These are phyloP conservation scores for Sanderia malayensis DNA, from an alignment of 30 jellyfish, hydroid and myxozoan species.

Conservation along the genomic window DNA sequence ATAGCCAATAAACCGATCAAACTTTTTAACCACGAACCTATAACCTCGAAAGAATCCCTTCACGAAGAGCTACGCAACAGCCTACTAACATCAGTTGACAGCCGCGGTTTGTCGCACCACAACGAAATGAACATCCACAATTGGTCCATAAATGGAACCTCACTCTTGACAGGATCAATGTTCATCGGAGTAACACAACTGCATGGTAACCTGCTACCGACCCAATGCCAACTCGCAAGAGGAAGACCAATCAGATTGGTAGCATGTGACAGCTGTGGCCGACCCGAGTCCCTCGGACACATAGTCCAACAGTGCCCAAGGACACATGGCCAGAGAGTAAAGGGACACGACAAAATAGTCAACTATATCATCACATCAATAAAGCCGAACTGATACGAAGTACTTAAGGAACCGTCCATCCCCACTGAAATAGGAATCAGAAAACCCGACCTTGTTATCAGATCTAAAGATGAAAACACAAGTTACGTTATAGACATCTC, in stretches of 20 bases:
- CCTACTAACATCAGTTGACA: no score
- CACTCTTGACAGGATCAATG: background rate
- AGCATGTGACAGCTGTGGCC: background rate
- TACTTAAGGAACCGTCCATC: background rate
- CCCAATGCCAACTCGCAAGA: background rate
- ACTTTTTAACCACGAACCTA: no score
- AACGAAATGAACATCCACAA: no score
- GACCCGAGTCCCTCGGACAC: background rate
- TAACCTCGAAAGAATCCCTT: no score
- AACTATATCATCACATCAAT: background rate
- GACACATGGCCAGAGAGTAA: background rate
- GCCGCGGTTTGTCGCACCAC: no score
- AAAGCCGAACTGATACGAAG: background rate
- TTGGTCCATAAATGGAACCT: background rate
- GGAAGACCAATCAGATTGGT: background rate
- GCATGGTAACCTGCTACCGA: background rate
- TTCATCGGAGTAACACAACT: background rate
- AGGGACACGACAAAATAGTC: background rate
- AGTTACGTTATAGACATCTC: background rate
- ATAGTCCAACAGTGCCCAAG: background rate
- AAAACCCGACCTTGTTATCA: background rate
- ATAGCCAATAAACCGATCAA: no score
- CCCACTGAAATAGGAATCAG: background rate
- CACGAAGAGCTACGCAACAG: no score
- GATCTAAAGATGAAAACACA: background rate